phyloP scores from a whole-genome alignment of 2,797 vertebrate genomes.

The Falco berigora region DNA sequence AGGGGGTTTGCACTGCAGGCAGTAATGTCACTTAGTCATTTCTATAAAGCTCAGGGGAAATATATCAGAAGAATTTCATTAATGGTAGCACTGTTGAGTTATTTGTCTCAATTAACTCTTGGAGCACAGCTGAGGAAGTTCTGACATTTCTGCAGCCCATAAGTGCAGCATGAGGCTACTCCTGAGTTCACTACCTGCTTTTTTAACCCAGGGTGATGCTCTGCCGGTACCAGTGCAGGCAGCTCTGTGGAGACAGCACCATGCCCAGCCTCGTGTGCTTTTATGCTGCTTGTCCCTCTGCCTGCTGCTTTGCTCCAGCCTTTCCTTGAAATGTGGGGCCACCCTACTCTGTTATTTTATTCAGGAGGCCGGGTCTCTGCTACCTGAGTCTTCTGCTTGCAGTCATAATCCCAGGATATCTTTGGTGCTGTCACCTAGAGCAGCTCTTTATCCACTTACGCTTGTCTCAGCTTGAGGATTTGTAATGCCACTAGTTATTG shows the following conservation, averaged over 20 bases:
- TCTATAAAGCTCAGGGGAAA: slow-evolving; percentile 63
- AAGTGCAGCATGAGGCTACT: background rate
- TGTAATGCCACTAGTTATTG: background rate
- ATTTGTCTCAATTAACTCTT: slow-evolving; percentile 68
- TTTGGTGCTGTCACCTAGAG: background rate
- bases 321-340: background rate
- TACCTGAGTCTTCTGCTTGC: background rate
- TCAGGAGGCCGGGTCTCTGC: background rate
- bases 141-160: background rate
- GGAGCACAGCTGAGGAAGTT: slow-evolving; percentile 54
- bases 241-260: background rate
- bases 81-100: slow-evolving; percentile 62
- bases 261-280: background rate
- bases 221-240: fast-evolving
- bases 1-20: slow-evolving; percentile 29
- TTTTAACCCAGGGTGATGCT: background rate
- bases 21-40: slow-evolving; percentile 64
- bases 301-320: background rate
- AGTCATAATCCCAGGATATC: background rate
- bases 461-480: background rate
- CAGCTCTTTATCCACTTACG: background rate
- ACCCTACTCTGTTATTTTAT: background rate
- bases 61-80: slow-evolving; percentile 66
- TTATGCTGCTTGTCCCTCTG: background rate
- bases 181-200: background rate